Evolutionary conservation across 2,113 vertebrate species (phyloP).

Genomic region (Recurvirostra avosetta): DNA sequence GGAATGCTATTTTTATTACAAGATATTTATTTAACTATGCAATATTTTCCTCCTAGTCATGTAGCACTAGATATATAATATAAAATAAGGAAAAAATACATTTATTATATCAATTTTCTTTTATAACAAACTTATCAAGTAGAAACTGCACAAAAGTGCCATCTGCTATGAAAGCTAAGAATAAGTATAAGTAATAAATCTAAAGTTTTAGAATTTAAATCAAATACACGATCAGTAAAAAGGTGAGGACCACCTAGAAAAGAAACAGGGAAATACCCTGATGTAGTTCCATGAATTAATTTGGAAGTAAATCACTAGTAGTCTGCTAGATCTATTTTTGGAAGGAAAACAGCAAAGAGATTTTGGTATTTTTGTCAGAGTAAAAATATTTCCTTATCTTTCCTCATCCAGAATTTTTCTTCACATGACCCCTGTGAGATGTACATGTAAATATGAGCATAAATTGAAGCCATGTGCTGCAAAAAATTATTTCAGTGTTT

Average conservation of each 20-base stretch:
- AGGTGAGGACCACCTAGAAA: background rate
- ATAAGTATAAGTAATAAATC: background rate
- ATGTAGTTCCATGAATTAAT: background rate
- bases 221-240: background rate
- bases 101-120: background rate
- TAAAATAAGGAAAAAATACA: background rate
- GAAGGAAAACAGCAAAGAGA: background rate
- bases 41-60: background rate
- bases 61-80: background rate
- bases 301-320: background rate
- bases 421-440: background rate
- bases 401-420: background rate
- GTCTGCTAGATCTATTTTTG: background rate
- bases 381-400: background rate
- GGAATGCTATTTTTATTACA: background rate
- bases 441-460: background rate
- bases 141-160: background rate
- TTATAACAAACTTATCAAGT: background rate
- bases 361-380: background rate
- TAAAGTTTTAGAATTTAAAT: background rate
- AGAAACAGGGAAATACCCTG: background rate
- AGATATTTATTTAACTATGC: background rate
- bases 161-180: background rate
- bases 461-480: background rate
- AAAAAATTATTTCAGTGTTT: background rate